Evolutionary conservation across 2,113 vertebrate species (phyloP).

Genomic region (Ursus arctos): DNA sequence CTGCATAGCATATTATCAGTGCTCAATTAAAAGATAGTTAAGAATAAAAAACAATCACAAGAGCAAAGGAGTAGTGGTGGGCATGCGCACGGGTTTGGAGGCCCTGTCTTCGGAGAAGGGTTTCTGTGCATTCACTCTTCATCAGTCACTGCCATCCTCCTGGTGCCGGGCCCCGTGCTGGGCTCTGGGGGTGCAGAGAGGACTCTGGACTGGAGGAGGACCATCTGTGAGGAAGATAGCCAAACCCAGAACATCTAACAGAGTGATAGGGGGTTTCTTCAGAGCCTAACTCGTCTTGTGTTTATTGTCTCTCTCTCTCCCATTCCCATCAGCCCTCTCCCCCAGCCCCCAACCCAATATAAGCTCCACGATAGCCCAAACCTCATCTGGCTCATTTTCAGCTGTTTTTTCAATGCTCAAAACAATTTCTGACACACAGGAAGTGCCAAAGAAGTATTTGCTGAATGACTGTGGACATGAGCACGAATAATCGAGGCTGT

Average conservation of each 20-base stretch:
- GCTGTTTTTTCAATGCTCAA: background rate
- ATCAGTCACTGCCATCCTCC: background rate
- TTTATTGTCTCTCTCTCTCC: background rate
- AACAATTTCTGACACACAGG: constrained; percentile 44
- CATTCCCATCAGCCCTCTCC: background rate
- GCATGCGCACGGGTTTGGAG: too few species aligned
- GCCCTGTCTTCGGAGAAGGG: background rate
- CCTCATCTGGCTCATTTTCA: constrained; percentile 39
- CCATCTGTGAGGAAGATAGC: background rate
- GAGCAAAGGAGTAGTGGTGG: background rate
- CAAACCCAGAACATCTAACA: constrained; percentile 5
- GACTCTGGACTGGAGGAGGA: background rate
- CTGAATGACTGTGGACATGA: constrained; percentile 22
- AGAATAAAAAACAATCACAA: background rate
- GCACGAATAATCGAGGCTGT: constrained; percentile 24
- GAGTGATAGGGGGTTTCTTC: background rate
- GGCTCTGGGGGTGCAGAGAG: background rate
- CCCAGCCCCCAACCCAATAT: background rate
- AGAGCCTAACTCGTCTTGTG: background rate
- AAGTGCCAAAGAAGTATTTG: constrained; percentile 52
- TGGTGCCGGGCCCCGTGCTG: background rate
- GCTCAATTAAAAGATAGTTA: background rate
- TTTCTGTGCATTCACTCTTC: background rate
- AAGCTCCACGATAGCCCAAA: background rate
- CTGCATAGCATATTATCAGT: background rate